Evolutionary conservation across 1,140 invertebrate species (phyloP).

Genomic region (Notospermus geniculatus): DNA sequence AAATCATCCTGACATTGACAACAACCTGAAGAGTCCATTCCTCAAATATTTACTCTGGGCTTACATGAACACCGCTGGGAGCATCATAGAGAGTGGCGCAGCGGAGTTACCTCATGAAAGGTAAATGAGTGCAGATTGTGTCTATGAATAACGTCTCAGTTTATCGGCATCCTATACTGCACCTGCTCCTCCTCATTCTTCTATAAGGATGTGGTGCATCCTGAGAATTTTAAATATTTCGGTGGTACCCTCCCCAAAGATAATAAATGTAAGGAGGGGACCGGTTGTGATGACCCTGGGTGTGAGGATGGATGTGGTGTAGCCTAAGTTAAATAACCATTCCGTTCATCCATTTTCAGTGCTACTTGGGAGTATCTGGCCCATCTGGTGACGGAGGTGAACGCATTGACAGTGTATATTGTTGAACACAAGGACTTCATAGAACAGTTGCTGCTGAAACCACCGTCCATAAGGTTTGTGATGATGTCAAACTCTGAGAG

Average conservation of each 20-base stretch:
- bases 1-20: conserved; percentile 46
- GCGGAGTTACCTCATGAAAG: conserved; percentile 54
- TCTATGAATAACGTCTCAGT: no score
- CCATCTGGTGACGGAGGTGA: conserved; percentile 35
- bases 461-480: conserved; percentile 38
- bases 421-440: conserved; percentile 35
- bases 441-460: conserved; percentile 36
- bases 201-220: no score
- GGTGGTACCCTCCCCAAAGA: no score
- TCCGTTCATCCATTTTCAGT: conserved; percentile 25
- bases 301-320: no score
- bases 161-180: no score
- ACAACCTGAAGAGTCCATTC: conserved; percentile 53
- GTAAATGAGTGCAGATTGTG: no score
- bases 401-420: conserved; percentile 39
- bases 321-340: no score
- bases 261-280: no score
- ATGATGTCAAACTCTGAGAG: no score
- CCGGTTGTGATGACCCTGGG: no score
- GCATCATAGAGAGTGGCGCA: conserved; percentile 51
- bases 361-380: conserved; percentile 50
- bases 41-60: conserved; percentile 54
- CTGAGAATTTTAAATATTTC: no score
- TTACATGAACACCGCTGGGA: conserved; percentile 51
- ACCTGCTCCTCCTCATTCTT: no score